Base-by-base conservation (phyloP, 2,797 vertebrate genomes). In the Sebastes steindachneri region DNA sequence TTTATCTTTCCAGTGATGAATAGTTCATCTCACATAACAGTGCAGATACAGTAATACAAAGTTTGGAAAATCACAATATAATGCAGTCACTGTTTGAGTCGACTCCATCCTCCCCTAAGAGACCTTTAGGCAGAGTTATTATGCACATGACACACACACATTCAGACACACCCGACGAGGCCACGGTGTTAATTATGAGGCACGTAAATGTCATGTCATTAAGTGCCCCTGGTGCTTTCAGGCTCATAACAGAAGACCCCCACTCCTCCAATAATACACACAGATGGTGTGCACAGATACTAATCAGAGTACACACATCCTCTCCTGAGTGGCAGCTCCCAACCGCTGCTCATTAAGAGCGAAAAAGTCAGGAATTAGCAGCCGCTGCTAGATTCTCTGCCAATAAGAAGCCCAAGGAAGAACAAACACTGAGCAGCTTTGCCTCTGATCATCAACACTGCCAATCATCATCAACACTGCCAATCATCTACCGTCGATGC, bases 151-250 rank as follows among this genome's bases (percentile, higher is more conserved):
- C 51, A 70, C 51, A 58, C 75, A 63, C 29, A 29, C 17, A 33
- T 62, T 29, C 63, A 80, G 45, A 83, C 75, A 86, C 86, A 83
- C 69, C 62, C 73, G 28, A 45, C 75, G n/a, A 81, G 77, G 78
- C 83, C 76, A 26, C 51, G 1, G 60, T 68, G 89, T 93, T 93
- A 92, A 94, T 94, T 89, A 93, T 82, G 80, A 64, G 80, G 53
- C 86, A 81, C 82, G 84, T 93, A 94, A 94, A 94, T 94, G 93
- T 94, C 93, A 94, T 87, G 88, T 86, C 78, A 45, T 89, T 83
- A 71, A 82, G 85, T 87, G 66, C 80, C 78, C 89, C 92, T 83
- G 90, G 78, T 89, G 93, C 68, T 90, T 87, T 80, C 69, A 77
- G 68, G 81, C 82, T 87, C 83, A 86, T 87, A 88, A 88, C 69